phyloP scores from a whole-genome alignment of 92 coral and sea anemone species.

The Parazoanthus atlanticus region DNA sequence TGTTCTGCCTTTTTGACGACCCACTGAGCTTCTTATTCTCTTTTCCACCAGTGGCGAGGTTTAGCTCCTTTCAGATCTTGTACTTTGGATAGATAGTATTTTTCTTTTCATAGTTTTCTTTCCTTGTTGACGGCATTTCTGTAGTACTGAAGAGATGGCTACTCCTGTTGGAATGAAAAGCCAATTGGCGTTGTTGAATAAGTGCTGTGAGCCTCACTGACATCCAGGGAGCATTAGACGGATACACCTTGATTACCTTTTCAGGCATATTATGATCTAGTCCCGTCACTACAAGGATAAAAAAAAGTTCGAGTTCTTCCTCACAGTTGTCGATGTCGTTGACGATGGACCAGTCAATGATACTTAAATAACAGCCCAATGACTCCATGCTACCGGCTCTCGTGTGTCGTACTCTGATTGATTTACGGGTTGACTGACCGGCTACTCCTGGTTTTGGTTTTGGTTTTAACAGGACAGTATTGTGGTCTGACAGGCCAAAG shows the following conservation, averaged over 20 bases:
- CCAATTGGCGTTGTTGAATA: constrained; percentile 1
- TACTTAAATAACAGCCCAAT: constrained; percentile 13
- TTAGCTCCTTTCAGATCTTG: constrained; percentile 22
- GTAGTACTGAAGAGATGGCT: constrained; percentile 2
- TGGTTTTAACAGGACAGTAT: background rate
- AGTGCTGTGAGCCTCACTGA: constrained; percentile 18
- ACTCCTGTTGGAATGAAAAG: constrained; percentile 13
- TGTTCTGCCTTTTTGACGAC: no score
- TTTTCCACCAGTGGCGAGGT: background rate
- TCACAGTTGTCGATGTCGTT: background rate
- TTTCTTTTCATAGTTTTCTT: constrained; percentile 11
- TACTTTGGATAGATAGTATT: background rate
- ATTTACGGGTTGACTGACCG: background rate
- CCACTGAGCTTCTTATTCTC: no score
- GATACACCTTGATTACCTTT: background rate
- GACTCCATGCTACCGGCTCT: background rate
- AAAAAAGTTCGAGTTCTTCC: background rate
- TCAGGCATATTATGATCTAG: background rate
- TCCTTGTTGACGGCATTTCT: constrained; percentile 26
- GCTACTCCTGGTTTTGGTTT: constrained; percentile 11
- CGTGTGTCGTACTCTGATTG: constrained; percentile 1
- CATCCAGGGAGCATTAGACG: constrained; percentile 29
- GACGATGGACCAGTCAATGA: constrained; percentile 16
- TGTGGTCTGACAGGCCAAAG: constrained; percentile 49
- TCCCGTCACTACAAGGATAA: background rate